Evolutionary conservation across 2,113 vertebrate species (phyloP).

Genomic region (Ochotona princeps): DNA sequence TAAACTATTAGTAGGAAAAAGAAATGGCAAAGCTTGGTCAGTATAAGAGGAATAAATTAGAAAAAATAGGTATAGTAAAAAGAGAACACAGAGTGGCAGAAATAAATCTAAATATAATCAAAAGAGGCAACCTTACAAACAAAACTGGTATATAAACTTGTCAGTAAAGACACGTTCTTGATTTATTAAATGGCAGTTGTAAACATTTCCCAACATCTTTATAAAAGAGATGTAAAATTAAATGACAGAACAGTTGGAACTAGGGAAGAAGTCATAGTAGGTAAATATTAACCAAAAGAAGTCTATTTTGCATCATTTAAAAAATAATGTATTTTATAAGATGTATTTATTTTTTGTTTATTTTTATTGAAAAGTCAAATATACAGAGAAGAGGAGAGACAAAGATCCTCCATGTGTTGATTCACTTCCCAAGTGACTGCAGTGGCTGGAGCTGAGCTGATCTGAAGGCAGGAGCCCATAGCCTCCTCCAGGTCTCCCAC

Average conservation of each 20-base stretch:
- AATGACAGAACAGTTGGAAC: neutral
- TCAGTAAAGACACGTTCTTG: neutral
- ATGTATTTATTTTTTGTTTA: too few relatives aligned
- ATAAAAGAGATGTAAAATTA: neutral
- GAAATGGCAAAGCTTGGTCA: neutral
- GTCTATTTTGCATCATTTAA: neutral
- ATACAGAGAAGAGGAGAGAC: too few relatives aligned
- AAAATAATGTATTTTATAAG: too few relatives aligned
- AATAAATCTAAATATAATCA: neutral
- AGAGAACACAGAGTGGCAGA: neutral
- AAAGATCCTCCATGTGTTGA: too few relatives aligned
- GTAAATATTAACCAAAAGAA: neutral
- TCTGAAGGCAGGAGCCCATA: too few relatives aligned
- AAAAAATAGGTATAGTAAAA: neutral
- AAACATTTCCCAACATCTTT: neutral
- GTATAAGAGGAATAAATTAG: neutral
- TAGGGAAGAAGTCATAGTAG: neutral
- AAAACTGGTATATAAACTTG: neutral
- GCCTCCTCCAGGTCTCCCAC: too few relatives aligned
- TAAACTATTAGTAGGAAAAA: neutral
- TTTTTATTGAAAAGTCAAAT: too few relatives aligned
- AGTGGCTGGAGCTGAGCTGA: too few relatives aligned
- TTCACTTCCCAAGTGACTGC: too few relatives aligned
- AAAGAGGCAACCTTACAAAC: neutral
- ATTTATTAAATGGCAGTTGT: conserved; percentile 9